Base-by-base conservation (phyloP, 2,113 vertebrate genomes). In the Cyprinodon variegatus region DNA sequence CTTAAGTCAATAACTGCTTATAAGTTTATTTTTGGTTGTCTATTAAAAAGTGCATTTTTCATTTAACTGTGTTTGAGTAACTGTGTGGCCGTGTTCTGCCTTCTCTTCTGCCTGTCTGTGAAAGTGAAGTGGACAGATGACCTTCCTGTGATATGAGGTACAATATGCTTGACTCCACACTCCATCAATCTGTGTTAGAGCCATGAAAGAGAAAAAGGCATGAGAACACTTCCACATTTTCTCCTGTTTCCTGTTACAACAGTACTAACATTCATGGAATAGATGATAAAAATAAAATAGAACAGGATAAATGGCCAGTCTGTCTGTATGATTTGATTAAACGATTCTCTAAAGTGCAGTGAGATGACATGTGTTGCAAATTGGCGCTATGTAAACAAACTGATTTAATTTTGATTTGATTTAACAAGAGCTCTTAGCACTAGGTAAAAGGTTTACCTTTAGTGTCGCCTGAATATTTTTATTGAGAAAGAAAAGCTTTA, bases 61-160 rank as follows among this genome's bases (percentile, higher is more conserved):
- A 46, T 46, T 15, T 15, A 13, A 29, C 38, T 20, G 15, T 41
- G 63, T 36, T 11, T 63, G 20, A 9, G 14, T 38, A 38, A 17
- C 53, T 67, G 68, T 65, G 67, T 80, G 65, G 39, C 43, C 20
- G 36, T 4, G 29, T 41, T 57, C 29, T 46, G 46, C 36, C 36
- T 50, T 83, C 71, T 39, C 20, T 68, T 70, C 65, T 71, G 53
- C 61, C 57, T 36, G 37, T 50, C 60, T 64, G 65, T 61, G 40
- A 61, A 68, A 81, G 63, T 74, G 63, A 81, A 72, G 72, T 79
- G 84, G 82, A 83, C 76, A 77, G 79, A 75, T 85, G 88, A 88
- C 84, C 86, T 86, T 86, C 79, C 65, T 50, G 68, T 41, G 40
- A 57, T 65, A 81, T 60, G 72, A 74, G 36, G 72, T 68, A 74